These are phyloP conservation scores for Leptodactylus fallax DNA, from an alignment of 2,797 vertebrate genomes.

Conservation along the genomic window DNA sequence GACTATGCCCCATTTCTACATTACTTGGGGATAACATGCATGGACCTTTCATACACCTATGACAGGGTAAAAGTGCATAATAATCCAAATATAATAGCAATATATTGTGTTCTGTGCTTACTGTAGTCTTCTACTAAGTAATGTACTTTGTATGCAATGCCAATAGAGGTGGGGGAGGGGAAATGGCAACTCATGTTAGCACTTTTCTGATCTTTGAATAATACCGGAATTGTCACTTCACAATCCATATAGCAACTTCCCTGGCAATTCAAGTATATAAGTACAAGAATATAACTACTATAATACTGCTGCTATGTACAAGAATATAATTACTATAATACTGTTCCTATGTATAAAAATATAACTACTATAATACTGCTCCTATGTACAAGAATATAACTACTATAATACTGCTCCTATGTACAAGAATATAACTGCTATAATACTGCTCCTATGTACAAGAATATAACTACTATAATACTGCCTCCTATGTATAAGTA, in stretches of 20 bases:
- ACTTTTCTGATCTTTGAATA: too few relatives aligned
- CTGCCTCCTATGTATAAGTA: background rate
- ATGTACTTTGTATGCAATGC: background rate
- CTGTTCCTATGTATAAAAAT: background rate
- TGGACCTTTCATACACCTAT: slow-evolving; percentile 87
- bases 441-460: slow-evolving; percentile 6
- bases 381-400: background rate
- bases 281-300: background rate
- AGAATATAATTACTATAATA: slow-evolving; percentile 4
- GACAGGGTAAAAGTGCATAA: slow-evolving; percentile 76
- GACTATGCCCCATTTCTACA: slow-evolving; percentile 89
- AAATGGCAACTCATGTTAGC: too few relatives aligned
- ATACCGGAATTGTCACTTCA: too few relatives aligned
- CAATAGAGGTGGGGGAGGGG: background rate
- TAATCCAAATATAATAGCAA: background rate
- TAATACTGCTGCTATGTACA: background rate
- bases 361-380: background rate
- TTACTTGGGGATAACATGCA: slow-evolving; percentile 86
- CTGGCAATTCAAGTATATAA: too few relatives aligned
- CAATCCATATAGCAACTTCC: too few relatives aligned
- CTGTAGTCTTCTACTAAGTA: background rate
- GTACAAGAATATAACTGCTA: background rate
- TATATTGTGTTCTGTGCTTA: background rate
- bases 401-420: background rate
- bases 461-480: slow-evolving; percentile 12